Evolutionary conservation across 2,888 invertebrate genomes (phyloP).

Genomic region (Brenthis daphne): DNA sequence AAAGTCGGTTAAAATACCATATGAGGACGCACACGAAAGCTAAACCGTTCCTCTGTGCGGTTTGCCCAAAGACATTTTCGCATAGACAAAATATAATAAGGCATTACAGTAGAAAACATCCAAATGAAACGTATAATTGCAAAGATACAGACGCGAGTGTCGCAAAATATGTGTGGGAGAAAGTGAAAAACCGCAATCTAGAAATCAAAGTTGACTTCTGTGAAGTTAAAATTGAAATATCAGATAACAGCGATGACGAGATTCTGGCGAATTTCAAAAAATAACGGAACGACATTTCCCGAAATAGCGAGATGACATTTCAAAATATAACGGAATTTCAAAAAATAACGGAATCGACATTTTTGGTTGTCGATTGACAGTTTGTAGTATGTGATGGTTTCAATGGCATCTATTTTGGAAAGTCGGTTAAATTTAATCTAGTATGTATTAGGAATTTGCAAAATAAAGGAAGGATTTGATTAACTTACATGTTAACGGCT

Average conservation of each 20-base stretch:
- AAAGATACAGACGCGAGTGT: conserved; percentile 61
- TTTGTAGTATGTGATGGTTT: no score
- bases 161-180: conserved; percentile 57
- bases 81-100: conserved; percentile 64
- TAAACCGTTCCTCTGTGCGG: conserved; percentile 57
- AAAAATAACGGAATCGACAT: no score
- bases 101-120: conserved; percentile 65
- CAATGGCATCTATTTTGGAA: no score
- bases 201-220: conserved; percentile 28
- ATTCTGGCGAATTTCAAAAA: conserved; percentile 7
- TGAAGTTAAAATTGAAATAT: conserved; percentile 27
- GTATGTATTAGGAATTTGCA: no score
- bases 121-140: conserved; percentile 51
- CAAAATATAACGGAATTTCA: no score
- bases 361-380: no score
- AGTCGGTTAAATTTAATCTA: no score
- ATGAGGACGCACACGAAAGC: conserved; percentile 61
- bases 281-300: background rate
- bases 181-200: conserved; percentile 44
- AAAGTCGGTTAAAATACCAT: conserved; percentile 63
- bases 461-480: no score
- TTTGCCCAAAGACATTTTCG: conserved; percentile 61
- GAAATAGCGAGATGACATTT: background rate
- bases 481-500: no score
- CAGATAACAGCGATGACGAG: conserved; percentile 22